Base-by-base conservation (phyloP, 1,140 invertebrate species). In the Riptortus pedestris region DNA sequence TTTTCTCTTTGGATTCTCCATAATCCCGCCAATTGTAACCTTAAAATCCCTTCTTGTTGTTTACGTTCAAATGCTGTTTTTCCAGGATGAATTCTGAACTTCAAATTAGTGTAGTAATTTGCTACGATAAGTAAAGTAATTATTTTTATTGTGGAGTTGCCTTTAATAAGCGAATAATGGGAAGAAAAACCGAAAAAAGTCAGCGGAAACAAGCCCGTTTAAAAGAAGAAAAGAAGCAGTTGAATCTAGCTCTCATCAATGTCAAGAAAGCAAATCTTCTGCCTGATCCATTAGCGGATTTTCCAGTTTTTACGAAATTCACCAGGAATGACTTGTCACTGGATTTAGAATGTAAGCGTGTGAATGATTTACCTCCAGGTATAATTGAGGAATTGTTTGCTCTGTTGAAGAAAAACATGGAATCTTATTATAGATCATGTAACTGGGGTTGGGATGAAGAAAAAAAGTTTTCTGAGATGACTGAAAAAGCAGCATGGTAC, bases 401-500 rank as follows among this genome's bases (percentile, higher is more conserved):
- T 68, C 72, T 84, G 18, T 79, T 80, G 33, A 80, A 82, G 70
- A 75, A 74, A 65, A 84, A 84, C 73, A 83, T 84, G 80, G 77
- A 79, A 70, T 71, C 71, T 66, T 74, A 79, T 78, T 83, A 79
- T 78, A 83, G 85, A 69, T 75, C 77, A 7, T 84, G 84, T 74
- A 80, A 81, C 3, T 86, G 83, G 83, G 86, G 85, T 47, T 90
- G 87, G 87, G 83, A 83, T 68, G 80, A 80, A 59, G 76, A 80
- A 48, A 79, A 82, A 18, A 90, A 90, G 74, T 71, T 77, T 22
- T 79, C 83, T 65, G 86, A 90, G 73, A 80, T 90, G 79, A 82
- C 77, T 26, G 85, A 88, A 71, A 80, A 84, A 66, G 73, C 76
- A 62, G 85, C 86, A 3, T 83, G 83, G 78, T 88, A 87, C 73